phyloP scores from a whole-genome alignment of 2,888 invertebrate species.

The Clusia tigrina region DNA sequence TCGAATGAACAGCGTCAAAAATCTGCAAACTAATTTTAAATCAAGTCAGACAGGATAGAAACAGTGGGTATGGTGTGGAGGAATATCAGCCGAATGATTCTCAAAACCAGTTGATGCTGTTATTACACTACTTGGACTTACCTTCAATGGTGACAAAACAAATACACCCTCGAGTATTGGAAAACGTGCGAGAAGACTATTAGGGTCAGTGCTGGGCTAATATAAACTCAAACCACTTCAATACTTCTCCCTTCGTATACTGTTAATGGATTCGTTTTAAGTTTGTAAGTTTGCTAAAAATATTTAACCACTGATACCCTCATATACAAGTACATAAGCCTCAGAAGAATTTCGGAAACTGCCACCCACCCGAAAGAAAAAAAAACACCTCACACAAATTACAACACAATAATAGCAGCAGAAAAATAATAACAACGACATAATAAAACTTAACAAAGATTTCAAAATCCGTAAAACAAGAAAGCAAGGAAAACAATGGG shows the following conservation, averaged over 20 bases:
- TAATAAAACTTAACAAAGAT: slow-evolving; percentile 6
- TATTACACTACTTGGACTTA: neutral
- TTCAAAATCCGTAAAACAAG: slow-evolving; percentile 22
- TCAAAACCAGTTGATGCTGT: neutral
- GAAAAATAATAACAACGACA: neutral
- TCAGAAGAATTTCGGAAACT: neutral
- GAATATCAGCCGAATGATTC: slow-evolving; percentile 11
- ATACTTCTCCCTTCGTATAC: neutral
- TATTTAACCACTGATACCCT: slow-evolving; percentile 33
- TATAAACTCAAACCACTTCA: neutral
- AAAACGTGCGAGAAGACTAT: no score
- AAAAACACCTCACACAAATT: neutral
- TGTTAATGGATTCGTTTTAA: no score
- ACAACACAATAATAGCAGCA: neutral
- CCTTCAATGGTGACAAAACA: neutral
- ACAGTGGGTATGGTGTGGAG: neutral
- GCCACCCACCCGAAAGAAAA: neutral
- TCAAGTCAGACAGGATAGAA: no score
- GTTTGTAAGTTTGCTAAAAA: no score
- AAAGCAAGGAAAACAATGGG: slow-evolving; percentile 24
- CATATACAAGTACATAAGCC: slow-evolving; percentile 17
- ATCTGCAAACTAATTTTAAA: slow-evolving; percentile 14
- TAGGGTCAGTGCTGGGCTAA: no score
- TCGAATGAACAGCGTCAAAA: neutral
- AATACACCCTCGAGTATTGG: no score